phyloP scores from a whole-genome alignment of 2,797 vertebrate species.

The Lepus townsendii region DNA sequence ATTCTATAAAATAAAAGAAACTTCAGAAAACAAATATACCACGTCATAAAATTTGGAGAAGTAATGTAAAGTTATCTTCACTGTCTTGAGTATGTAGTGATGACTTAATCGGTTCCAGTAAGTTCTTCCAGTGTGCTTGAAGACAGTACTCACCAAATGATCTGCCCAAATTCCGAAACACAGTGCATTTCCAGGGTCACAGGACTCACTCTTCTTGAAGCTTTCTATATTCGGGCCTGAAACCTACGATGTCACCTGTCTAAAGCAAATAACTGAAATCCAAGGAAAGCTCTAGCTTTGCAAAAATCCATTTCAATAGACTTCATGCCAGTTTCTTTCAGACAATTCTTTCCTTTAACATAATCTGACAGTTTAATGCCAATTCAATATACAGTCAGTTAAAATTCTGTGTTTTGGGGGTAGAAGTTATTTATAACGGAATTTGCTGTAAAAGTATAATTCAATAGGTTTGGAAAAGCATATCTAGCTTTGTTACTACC shows the following conservation, averaged over 20 bases:
- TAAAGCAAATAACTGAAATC: conserved; percentile 1
- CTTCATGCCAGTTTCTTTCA: background rate
- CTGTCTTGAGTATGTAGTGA: background rate
- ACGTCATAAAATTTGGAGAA: background rate
- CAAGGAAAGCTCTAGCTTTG: background rate
- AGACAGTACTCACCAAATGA: background rate
- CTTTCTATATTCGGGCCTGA: background rate
- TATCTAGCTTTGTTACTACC: background rate
- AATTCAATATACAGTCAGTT: background rate
- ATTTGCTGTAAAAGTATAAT: background rate
- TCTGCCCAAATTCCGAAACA: background rate
- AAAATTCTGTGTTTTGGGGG: background rate
- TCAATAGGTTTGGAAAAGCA: background rate
- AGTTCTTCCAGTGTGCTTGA: background rate
- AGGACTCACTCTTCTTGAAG: background rate
- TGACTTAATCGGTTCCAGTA: background rate
- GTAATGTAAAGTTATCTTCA: background rate
- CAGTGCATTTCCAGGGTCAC: background rate
- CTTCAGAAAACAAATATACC: too few species aligned
- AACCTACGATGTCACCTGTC: background rate
- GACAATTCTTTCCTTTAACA: background rate
- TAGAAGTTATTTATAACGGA: background rate
- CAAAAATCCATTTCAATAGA: conserved; percentile 27
- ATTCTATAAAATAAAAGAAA: background rate
- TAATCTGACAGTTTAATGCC: background rate